Base-by-base conservation (phyloP, 37 sponge, comb jelly and placozoan species). In the Cliona cf. orientalis region DNA sequence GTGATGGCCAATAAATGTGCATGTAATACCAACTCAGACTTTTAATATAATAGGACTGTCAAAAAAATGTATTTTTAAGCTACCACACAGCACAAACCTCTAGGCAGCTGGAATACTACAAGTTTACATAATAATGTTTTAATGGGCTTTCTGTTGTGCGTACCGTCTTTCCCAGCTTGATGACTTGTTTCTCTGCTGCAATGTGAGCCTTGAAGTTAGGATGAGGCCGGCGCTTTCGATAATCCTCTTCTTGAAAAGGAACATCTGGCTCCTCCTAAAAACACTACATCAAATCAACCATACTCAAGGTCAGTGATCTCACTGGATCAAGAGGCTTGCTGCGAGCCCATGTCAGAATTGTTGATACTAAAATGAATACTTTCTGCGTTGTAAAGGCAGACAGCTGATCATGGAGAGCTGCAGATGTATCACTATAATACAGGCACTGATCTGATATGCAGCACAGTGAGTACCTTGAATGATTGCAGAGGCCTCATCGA, bases 161-260 rank as follows among this genome's bases (percentile, higher is more conserved):
- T n/a, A 97, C 97, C 57, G 99, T 91, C 46, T 93, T 96, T 4
- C 99, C 99, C 28, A 98, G 80, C 53, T 95, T 96, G 43, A 90
- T 91, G 46, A 95, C 92, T 21, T 85, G 83, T 61, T 98, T 98
- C 56, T 98, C 99, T 2, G 85, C 80, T 22, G 77, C 84, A 56
- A 91, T 84, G 57, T 95, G 93, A 5, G 82, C 76, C 41, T 93
- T 93, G 84, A 90, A 98, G 76, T 91, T 91, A 19, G 96, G 99
- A 69, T 98, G 99, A 23, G 90, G 71, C 58, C 90, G 88, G 23
- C 99, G 74, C n/a, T 92, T 46, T 17, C 99, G 72, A 53, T 98
- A 98, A 73, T 98, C 99, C 71, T 98, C 99, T 59, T 98, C 99
- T 33, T 92, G 91, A 63, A 96, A 96, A 14, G 94, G 92, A 36